Evolutionary conservation across 1,140 invertebrate genomes (phyloP).

Genomic region (Diorhabda sublineata): DNA sequence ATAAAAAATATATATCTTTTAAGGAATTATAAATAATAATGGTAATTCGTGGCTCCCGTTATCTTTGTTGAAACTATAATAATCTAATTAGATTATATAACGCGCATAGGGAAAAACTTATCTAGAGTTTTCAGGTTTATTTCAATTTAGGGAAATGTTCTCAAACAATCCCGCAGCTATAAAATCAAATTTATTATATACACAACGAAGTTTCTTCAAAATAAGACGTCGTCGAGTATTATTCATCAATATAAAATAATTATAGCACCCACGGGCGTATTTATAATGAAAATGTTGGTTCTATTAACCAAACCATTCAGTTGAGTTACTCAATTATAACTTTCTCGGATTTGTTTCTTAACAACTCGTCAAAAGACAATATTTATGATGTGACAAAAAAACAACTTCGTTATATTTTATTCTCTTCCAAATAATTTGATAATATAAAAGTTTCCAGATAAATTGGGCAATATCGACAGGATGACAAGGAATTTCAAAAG

Average conservation of each 20-base stretch:
- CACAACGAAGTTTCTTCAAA: background rate
- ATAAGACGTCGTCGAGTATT: too few species aligned
- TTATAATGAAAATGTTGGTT: background rate
- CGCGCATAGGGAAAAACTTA: too few species aligned
- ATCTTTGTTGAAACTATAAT: too few species aligned
- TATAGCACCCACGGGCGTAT: too few species aligned
- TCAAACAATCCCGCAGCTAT: too few species aligned
- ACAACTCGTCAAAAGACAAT: background rate
- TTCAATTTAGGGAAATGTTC: too few species aligned
- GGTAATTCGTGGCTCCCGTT: too few species aligned
- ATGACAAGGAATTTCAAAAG: background rate
- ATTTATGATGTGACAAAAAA: conserved; percentile 3
- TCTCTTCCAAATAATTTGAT: conserved; percentile 3
- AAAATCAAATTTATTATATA: background rate
- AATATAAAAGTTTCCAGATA: conserved; percentile 5
- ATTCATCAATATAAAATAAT: too few species aligned
- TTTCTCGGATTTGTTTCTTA: background rate
- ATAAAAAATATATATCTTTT: too few species aligned
- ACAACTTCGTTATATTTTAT: background rate
- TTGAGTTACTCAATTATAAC: background rate
- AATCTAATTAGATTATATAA: too few species aligned
- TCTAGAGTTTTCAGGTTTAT: too few species aligned
- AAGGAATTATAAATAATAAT: too few species aligned
- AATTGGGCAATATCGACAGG: conserved; percentile 8
- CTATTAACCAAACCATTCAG: background rate